A percentile compares a stretch with the other conserved stretches of the same genome.
These are phyloP conservation scores for Aporophyla lueneburgensis DNA, from an alignment of 2,888 invertebrate species.

Conservation along the genomic window DNA sequence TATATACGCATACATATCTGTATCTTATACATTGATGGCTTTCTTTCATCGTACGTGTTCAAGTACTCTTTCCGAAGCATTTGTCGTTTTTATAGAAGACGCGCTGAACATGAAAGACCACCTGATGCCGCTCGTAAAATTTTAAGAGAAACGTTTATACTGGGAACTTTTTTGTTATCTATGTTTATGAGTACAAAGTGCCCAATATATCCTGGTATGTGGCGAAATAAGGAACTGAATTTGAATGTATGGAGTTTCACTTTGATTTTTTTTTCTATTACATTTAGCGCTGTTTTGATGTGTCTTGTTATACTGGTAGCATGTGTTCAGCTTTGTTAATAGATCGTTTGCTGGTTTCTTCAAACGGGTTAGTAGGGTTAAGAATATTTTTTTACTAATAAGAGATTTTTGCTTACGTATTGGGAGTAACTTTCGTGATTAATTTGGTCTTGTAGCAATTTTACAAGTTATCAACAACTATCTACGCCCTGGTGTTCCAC, in stretches of 20 bases:
- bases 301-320: not conserved
- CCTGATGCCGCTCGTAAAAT: conserved; percentile 62
- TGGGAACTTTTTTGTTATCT: conserved; percentile 40
- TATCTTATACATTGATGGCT: conserved; percentile 13
- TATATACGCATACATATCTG: not conserved
- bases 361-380: no score
- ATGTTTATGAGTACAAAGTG: conserved; percentile 32
- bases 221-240: conserved; percentile 8
- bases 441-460: no score
- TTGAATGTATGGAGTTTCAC: not conserved
- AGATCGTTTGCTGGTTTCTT: not conserved
- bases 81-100: conserved; percentile 50
- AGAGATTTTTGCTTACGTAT: not conserved
- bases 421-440: not conserved
- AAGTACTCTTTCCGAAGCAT: conserved; percentile 44
- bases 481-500: no score
- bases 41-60: conserved; percentile 46
- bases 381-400: not conserved
- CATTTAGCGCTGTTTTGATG: not conserved
- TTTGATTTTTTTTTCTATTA: not conserved
- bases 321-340: not conserved
- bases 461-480: not conserved
- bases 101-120: conserved; percentile 47
- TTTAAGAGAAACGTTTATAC: conserved; percentile 53
- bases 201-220: conserved; percentile 9